Conservation (phyloP, 2,888 invertebrate species). For the Taphrorychus bicolor region DNA sequence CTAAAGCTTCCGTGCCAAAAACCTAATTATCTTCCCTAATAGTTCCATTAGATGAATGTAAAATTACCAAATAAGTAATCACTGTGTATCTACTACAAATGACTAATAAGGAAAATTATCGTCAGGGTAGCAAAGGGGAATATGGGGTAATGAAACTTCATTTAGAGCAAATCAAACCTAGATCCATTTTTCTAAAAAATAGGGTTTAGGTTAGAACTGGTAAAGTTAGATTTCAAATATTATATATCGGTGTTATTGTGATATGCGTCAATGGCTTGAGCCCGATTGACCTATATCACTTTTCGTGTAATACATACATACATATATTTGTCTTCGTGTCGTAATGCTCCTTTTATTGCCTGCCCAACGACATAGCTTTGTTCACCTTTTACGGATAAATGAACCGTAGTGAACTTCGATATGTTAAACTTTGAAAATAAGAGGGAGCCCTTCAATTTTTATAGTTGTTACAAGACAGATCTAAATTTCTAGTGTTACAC, state of each 20-base stretch:
- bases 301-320: too few relatives aligned
- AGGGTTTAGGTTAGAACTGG: too few relatives aligned
- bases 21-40: neutral
- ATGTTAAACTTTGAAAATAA: too few relatives aligned
- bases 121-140: constrained; percentile 11
- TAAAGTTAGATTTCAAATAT: neutral
- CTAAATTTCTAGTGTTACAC: too few relatives aligned
- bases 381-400: too few relatives aligned
- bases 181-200: neutral
- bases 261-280: neutral
- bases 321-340: neutral
- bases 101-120: constrained; percentile 12
- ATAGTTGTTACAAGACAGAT: too few relatives aligned
- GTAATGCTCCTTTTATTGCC: neutral
- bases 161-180: neutral
- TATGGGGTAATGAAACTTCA: constrained; percentile 9
- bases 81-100: constrained; percentile 14
- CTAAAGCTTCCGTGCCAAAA: constrained; percentile 6
- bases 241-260: neutral
- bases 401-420: too few relatives aligned
- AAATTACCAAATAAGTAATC: neutral
- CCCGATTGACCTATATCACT: neutral
- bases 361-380: neutral
- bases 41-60: neutral
- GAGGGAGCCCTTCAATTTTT: too few relatives aligned